phyloP scores from a whole-genome alignment of 2,113 vertebrate species.

The Oostethus manadensis region DNA sequence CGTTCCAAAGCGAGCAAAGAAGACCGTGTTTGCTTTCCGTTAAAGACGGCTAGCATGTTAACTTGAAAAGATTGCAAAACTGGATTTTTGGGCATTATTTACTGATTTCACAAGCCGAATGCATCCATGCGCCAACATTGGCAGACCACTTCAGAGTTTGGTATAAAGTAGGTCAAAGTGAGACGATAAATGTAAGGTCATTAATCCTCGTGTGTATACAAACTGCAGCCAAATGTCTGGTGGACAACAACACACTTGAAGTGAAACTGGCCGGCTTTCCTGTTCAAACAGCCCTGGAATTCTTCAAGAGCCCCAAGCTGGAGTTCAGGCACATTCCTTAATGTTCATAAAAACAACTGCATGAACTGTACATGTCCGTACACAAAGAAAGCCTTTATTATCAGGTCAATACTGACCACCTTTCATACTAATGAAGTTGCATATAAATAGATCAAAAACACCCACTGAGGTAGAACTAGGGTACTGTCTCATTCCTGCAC shows the following conservation, averaged over 20 bases:
- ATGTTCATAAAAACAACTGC: background rate
- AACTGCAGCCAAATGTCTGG: background rate
- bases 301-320: conserved; percentile 16
- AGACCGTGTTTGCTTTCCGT: background rate
- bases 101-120: conserved; percentile 1
- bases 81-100: too few species aligned
- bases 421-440: too few species aligned
- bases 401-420: background rate
- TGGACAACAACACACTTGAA: conserved; percentile 6
- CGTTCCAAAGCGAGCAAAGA: background rate
- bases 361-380: background rate
- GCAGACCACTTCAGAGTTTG: background rate
- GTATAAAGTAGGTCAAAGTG: conserved; percentile 30
- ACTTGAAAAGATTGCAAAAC: background rate
- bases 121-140: background rate
- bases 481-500: background rate
- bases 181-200: conserved; percentile 6
- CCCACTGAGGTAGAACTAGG: background rate
- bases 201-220: conserved; percentile 15
- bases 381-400: background rate
- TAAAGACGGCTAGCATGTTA: background rate
- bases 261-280: conserved; percentile 32
- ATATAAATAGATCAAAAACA: background rate
- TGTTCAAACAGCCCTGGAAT: conserved; percentile 27
- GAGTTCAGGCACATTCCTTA: conserved; percentile 21